Conservation (phyloP, 1,140 invertebrate species). For the Bombus superbus region DNA sequence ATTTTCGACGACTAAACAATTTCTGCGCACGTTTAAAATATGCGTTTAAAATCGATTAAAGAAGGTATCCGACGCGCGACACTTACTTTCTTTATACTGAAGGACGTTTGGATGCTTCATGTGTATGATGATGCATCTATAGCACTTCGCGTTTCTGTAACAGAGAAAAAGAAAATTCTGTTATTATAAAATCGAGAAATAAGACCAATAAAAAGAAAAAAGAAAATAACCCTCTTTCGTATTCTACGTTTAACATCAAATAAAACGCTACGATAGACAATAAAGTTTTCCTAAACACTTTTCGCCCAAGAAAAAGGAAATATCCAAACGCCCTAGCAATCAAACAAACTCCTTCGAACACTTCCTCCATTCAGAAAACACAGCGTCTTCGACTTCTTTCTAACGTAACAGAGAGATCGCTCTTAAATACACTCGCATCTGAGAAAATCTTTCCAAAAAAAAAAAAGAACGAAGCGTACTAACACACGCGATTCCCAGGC, state of each 20-base stretch:
- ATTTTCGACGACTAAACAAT: no score
- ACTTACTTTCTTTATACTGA: slow-evolving; percentile 92
- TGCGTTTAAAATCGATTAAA: no score
- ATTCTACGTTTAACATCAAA: no score
- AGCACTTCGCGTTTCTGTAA: slow-evolving; percentile 84
- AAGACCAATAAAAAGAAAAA: neutral
- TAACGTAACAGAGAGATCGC: neutral
- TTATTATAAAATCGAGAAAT: neutral
- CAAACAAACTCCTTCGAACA: no score
- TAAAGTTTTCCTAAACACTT: no score
- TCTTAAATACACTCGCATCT: neutral
- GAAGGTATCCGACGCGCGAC: neutral
- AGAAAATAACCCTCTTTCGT: neutral
- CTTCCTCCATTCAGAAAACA: no score
- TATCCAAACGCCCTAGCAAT: no score
- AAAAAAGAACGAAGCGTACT: neutral
- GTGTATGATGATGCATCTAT: slow-evolving; percentile 87
- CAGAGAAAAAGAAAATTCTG: slow-evolving; percentile 37
- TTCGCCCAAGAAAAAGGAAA: neutral
- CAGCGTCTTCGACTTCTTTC: no score
- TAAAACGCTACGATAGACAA: no score
- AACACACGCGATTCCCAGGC: neutral
- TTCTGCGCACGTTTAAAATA: no score
- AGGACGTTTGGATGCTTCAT: slow-evolving; percentile 88
- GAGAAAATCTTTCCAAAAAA: neutral